Evolutionary conservation across 2,888 invertebrate genomes (phyloP), one percentile per base, ranked within the genome.

Genomic region (Chirona hameri): DNA sequence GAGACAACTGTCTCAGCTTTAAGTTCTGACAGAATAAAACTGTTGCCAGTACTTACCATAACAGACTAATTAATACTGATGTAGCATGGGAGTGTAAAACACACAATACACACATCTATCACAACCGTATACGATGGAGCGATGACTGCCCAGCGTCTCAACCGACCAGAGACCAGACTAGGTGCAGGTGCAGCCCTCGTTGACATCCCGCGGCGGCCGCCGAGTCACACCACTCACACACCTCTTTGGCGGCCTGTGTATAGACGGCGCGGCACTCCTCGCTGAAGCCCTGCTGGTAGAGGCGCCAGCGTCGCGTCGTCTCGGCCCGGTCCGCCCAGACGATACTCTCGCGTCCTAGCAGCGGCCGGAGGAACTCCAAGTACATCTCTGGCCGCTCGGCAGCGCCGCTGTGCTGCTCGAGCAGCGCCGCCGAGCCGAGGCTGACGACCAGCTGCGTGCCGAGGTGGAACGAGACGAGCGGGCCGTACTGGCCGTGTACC

Each of bases 361-460:
- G 76, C 76, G 76, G 76, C 76, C 76, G 76, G 46, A 46, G 39
- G 31, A 76, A 76, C 76, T 76, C 46, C 24, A 76, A 24, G 76
- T 76, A 76, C 76, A 76, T 18, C 10, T 46, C 39, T 7, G 76
- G 76, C 76, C 76, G 76, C 76, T 76, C 39, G 14, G 46, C 24
- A 46, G 76, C 76, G 76, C 39, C 46, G 3, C 39, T 24, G 24
- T 76, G 76, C 76, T 76, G 18, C 39, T 76, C 76, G 9, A 46
- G 18, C 46, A 76, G 76, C 76, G 18, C 39, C 21, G 14, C 18
- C 76, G 76, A 39, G 76, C 76, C 76, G 10, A 76, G 46, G 46
- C 76, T 76, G 24, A 76, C 12, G 39, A 76, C 76, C 76, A 76
- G 76, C 76, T 76, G 76, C 24, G 39, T 24, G 24, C 76, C 76